phyloP scores from a whole-genome alignment of 1,140 invertebrate species.

The Ceratosolen fusciceps region DNA sequence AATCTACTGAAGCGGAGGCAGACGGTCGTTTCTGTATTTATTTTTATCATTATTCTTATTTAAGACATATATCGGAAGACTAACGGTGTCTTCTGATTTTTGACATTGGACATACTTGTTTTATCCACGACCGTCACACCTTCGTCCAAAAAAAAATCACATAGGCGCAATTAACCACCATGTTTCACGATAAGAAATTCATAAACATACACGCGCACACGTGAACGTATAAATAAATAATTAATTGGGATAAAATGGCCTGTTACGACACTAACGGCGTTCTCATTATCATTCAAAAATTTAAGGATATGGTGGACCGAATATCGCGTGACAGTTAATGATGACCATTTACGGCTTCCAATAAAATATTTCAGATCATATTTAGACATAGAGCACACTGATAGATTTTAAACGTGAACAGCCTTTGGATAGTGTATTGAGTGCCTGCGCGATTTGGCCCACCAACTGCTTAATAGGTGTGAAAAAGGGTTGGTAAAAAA shows the following conservation, averaged over 20 bases:
- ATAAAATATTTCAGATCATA: neutral
- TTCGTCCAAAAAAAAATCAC: conserved; percentile 64
- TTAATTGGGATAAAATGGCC: conserved; percentile 26
- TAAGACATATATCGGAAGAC: too few species aligned
- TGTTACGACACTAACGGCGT: conserved; percentile 38
- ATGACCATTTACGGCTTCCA: neutral
- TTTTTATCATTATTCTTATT: neutral
- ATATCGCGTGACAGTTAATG: neutral
- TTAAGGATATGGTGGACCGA: conserved; percentile 26
- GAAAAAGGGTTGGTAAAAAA: conserved; percentile 61
- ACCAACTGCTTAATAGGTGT: conserved; percentile 52
- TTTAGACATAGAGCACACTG: neutral
- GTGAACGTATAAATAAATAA: conserved; percentile 22
- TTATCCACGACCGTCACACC: conserved; percentile 60
- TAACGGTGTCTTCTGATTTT: too few species aligned
- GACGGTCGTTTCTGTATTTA: conserved; percentile 54
- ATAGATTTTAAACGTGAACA: too few species aligned
- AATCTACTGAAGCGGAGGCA: conserved; percentile 61
- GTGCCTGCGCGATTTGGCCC: conserved; percentile 29
- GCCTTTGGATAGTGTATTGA: neutral
- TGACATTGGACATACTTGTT: too few species aligned
- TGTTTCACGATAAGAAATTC: conserved; percentile 53
- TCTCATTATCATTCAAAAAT: conserved; percentile 42
- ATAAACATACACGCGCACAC: neutral
- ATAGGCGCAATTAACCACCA: conserved; percentile 64